Conservation (phyloP, 2,797 vertebrate species). For the Pangasius macronema region DNA sequence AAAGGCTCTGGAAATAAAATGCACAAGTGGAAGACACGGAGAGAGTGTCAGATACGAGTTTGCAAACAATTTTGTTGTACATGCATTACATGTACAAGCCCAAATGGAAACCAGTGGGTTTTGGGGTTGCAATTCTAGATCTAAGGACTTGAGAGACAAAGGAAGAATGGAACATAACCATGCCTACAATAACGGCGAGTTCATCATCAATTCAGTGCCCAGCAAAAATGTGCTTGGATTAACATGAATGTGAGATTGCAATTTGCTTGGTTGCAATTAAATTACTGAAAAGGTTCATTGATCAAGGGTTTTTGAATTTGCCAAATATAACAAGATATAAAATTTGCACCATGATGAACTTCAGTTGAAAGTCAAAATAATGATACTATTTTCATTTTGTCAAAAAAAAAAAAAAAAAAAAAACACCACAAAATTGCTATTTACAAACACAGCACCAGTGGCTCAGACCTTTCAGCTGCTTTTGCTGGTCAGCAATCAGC, state of each 20-base stretch:
- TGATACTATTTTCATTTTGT: background rate
- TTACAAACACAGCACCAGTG: background rate
- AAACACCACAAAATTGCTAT: background rate
- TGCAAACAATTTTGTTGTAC: background rate
- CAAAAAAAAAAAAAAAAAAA: background rate
- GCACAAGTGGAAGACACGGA: background rate
- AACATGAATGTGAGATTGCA: too few species aligned
- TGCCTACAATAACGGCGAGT: background rate
- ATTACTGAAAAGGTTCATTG: background rate
- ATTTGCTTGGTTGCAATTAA: background rate
- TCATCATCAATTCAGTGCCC: background rate
- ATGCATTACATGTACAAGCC: background rate
- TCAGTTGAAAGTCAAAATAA: background rate
- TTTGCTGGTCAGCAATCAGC: background rate
- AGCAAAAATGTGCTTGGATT: background rate
- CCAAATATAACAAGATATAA: background rate
- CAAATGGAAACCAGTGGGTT: background rate
- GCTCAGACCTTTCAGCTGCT: background rate
- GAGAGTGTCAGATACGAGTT: background rate
- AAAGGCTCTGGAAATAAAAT: constrained; percentile 76
- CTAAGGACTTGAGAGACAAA: too few species aligned
- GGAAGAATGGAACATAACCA: background rate
- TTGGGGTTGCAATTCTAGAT: background rate
- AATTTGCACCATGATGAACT: background rate
- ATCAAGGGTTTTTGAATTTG: background rate